Base-by-base conservation (phyloP, 1,140 invertebrate genomes). In the Proales similis region DNA sequence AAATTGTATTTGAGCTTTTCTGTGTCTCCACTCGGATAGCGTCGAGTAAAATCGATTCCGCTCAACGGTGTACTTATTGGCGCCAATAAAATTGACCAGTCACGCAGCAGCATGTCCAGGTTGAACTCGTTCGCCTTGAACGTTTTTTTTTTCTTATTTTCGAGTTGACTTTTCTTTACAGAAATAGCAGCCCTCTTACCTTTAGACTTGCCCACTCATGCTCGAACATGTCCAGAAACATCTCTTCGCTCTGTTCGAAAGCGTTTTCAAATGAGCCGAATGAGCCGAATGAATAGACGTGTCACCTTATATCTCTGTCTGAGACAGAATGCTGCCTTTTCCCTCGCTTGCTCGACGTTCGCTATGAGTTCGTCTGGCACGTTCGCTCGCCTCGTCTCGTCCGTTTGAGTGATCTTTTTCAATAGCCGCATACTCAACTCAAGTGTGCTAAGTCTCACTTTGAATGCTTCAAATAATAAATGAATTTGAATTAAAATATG, bases 201-300 rank as follows among this genome's bases (percentile, higher is more conserved):
- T 70, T 77, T 81, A 95, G 87, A 74, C 94, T 88, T 70, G 86
- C 87, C 75, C 81, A 87, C 80, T 99, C 94, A 74, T 96, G 90
- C 77, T 99, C 93, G 77, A 99, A 98, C 82, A 97, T 90, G 72
- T 98, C 93, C 27, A 97, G 77, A 78, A 98, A 98, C 66, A 97
- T 91, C 70, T 97, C 92, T 79, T 97, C 92, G 70, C 87, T 90
- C 82, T 85, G 70, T 48, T 74, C 68, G 48, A 66, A 53, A 68
- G 27, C 65, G 53, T 42, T 57, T 62, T 51, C 49, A 45, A 49
- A 39, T 12, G 48, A 6, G 19, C 19, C 5, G 48, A 49, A 39
- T 14, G 12, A 14, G 11, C 2, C 2, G 36, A 51, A 20, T 14
- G 2, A 30, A 45, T 19, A 2, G 2, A 9, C 24, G 14, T 63